These are phyloP conservation scores for Pampusana beccarii DNA, from an alignment of 2,113 vertebrate genomes.

Conservation along the genomic window DNA sequence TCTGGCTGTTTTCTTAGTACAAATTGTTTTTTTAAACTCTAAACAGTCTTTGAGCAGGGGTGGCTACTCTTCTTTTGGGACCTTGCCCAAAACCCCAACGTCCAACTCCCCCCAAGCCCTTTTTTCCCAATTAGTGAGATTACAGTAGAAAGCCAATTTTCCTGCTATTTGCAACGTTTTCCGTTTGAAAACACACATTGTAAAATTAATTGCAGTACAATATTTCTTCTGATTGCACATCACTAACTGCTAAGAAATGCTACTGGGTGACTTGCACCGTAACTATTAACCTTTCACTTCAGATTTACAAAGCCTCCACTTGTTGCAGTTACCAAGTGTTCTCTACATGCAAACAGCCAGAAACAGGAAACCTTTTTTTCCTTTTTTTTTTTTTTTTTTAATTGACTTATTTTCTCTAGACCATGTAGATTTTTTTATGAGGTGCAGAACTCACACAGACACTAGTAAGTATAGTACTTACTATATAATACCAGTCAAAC, in stretches of 20 bases:
- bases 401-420: neutral
- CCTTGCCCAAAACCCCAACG: neutral
- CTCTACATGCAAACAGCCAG: neutral
- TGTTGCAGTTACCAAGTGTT: neutral
- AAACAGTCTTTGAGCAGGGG: neutral
- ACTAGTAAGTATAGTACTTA: neutral
- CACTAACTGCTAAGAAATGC: neutral
- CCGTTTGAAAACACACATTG: neutral
- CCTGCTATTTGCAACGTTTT: neutral
- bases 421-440: neutral
- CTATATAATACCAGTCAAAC: neutral
- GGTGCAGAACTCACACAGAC: neutral
- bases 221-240: neutral
- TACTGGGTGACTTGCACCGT: neutral
- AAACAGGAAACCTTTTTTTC: neutral
- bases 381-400: neutral
- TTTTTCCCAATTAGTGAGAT: neutral
- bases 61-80: neutral
- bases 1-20: slow-evolving; percentile 46
- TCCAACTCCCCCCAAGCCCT: neutral
- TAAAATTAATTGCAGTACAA: neutral
- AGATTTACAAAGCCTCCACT: neutral
- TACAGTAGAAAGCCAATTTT: neutral
- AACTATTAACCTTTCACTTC: neutral
- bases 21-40: neutral